Percentiles rank a stretch among this genome's conserved stretches.
phyloP scores from a whole-genome alignment of 2,113 vertebrate species.

The Panthera uncia region DNA sequence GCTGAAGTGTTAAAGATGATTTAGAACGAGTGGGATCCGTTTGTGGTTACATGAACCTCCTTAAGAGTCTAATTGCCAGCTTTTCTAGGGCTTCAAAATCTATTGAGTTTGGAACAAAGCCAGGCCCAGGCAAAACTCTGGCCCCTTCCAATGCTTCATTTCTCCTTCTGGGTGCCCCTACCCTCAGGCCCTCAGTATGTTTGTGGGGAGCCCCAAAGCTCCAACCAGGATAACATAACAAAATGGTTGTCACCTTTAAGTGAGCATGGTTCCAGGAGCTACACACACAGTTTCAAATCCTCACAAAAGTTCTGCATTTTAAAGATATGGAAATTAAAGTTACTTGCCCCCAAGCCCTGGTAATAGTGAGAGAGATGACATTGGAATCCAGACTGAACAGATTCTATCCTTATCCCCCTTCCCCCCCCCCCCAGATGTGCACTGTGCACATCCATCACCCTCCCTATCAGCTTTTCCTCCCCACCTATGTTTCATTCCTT shows the following conservation, averaged over 20 bases:
- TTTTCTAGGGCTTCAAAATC: constrained; percentile 1
- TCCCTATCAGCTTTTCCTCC: background rate
- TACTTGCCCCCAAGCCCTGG: background rate
- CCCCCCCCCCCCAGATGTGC: background rate
- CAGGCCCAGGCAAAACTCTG: background rate
- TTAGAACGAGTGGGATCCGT: background rate
- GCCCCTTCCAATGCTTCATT: background rate
- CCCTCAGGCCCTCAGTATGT: background rate
- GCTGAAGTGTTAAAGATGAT: background rate
- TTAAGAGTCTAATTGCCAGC: background rate
- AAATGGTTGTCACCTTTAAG: background rate
- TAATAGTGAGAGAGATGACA: background rate
- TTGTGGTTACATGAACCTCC: constrained; percentile 26
- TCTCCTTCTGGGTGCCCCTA: background rate
- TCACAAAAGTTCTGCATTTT: background rate
- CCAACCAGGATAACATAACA: background rate
- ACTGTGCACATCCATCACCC: background rate
- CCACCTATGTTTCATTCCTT: background rate
- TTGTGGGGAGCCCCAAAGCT: background rate
- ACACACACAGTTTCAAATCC: background rate
- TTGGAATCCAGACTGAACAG: background rate
- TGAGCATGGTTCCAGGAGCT: background rate
- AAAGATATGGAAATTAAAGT: background rate
- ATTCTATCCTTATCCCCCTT: too few relatives aligned
- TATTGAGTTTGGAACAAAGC: background rate